These are phyloP conservation scores for Zosterops pallidus DNA, from an alignment of 2,113 vertebrate genomes.

Conservation along the genomic window DNA sequence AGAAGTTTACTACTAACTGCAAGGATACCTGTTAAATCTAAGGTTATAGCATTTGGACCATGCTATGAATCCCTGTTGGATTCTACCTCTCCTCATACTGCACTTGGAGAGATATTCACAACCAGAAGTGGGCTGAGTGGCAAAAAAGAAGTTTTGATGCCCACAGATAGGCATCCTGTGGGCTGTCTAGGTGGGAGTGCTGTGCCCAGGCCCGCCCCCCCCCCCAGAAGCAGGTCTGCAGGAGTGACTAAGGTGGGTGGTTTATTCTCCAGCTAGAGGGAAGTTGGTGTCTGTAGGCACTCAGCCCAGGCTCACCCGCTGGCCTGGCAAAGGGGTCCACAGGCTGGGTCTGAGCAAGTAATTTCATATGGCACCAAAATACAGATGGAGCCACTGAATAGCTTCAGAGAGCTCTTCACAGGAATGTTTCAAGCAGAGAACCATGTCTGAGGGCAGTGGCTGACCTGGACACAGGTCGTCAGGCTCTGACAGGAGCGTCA, in stretches of 20 bases:
- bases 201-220: fast-evolving
- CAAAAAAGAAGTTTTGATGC: neutral
- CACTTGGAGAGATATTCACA: neutral
- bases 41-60: neutral
- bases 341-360: neutral
- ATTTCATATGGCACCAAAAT: neutral
- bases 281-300: neutral
- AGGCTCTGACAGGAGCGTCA: neutral
- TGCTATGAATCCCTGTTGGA: neutral
- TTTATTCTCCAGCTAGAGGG: neutral
- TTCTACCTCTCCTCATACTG: neutral
- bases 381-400: neutral
- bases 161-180: fast-evolving
- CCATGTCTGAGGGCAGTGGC: neutral
- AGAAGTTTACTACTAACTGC: neutral
- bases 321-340: neutral
- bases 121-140: neutral
- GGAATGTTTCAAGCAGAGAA: neutral
- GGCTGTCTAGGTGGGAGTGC: neutral
- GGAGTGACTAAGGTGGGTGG: neutral
- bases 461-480: neutral
- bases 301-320: no score
- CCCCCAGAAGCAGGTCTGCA: fast-evolving
- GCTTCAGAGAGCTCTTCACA: neutral
- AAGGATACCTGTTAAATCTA: neutral